Conservation (phyloP, 2,888 invertebrate genomes). For the Patella depressa region DNA sequence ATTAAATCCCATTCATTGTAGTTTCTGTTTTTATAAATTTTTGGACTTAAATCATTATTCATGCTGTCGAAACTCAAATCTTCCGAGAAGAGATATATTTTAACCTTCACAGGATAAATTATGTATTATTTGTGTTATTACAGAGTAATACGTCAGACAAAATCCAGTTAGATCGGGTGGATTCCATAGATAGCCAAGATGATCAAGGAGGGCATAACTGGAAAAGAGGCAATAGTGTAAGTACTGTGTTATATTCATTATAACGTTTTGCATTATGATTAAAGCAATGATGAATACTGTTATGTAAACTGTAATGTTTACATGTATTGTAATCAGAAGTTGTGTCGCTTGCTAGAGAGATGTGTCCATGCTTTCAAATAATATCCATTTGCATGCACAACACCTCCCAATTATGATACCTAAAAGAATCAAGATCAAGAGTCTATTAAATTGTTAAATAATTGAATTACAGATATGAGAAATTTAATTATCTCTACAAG, state of each 20-base stretch:
- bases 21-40: too few species aligned
- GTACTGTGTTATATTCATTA: constrained; percentile 30
- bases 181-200: constrained; percentile 81
- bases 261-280: too few species aligned
- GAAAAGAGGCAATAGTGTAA: constrained; percentile 74
- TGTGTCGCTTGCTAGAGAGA: background rate
- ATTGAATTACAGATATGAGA: background rate
- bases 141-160: constrained; percentile 78
- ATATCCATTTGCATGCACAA: too few species aligned
- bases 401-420: background rate
- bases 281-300: too few species aligned
- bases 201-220: constrained; percentile 65
- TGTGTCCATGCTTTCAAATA: too few species aligned
- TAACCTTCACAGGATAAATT: too few species aligned
- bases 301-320: background rate
- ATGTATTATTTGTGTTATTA: constrained; percentile 25
- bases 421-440: background rate
- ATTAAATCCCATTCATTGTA: too few species aligned
- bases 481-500: too few species aligned
- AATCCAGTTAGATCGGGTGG: constrained; percentile 82
- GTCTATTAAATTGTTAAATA: background rate
- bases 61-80: too few species aligned
- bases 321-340: background rate
- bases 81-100: too few species aligned
- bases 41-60: too few species aligned